Base-by-base conservation (phyloP, 2,113 vertebrate genomes). In the Dromaius novaehollandiae region DNA sequence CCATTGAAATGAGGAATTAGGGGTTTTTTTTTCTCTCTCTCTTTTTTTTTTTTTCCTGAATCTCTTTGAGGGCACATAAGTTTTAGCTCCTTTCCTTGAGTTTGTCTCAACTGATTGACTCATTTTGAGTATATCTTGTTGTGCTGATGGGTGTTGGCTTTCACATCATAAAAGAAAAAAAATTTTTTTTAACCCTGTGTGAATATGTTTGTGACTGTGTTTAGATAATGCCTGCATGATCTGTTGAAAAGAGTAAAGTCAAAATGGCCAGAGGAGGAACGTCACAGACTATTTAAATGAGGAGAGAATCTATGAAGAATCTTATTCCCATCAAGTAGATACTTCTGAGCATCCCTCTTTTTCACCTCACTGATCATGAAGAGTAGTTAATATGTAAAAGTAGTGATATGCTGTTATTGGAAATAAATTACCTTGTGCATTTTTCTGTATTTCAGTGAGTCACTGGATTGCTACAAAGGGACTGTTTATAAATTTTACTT, bases 401-500 rank as follows among this genome's bases (percentile, higher is more conserved):
- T 15, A 85, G 44, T 55, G 50, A 70, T 20, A 22, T 26, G 19
- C 18, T 91, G 64, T 50, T 90, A 56, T 12, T 87, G 51, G 36
- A 70, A 83, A 85, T 79, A 73, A 82, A 87, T 51, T 26, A 61
- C 61, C 36, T 44, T 38, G 18, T 92, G 81, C 48, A n/a, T 93
- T 96, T 95, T 95, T 65, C 68, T 92, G 19, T 86, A 82, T 66
- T 88, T 83, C 60, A 56, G 15, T 64, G 61, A 75, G 42, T 44
- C 34, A 74, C 20, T 21, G 8, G 65, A 22, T 50, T 91, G 74
- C 60, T 92, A 64, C 48, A 55, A 93, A 77, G 69, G 50, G 55
- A 66, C 55, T 66, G 89, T 96, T 58, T 85, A 85, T 50, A 95
- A 77, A 80, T 92, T 88, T 96, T 61, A 87, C 90, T 96, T 91